Percentiles rank a stretch among this genome's conserved stretches.
These are phyloP conservation scores for Temnopleurus reevesii DNA, from an alignment of 53 echinoderm and acorn worm genomes.

Conservation along the genomic window DNA sequence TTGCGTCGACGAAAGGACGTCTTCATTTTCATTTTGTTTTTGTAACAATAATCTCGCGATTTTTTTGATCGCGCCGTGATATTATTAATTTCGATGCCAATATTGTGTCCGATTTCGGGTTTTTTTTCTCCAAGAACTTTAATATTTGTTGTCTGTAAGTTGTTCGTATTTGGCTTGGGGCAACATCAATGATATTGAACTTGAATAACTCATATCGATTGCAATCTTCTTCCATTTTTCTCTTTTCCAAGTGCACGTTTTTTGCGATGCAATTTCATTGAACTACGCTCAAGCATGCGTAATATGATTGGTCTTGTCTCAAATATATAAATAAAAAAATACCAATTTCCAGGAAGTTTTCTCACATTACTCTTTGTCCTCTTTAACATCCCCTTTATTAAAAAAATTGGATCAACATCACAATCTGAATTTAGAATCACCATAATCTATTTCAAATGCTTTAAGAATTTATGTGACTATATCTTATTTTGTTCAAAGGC, in stretches of 20 bases:
- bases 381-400: not conserved
- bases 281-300: too few relatives aligned
- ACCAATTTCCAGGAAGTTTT: too few relatives aligned
- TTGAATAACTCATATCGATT: not conserved
- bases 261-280: too few relatives aligned
- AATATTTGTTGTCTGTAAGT: not conserved
- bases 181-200: conserved; percentile 22
- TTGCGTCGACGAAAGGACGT: not conserved
- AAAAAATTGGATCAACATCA: too few relatives aligned
- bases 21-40: not conserved
- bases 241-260: too few relatives aligned
- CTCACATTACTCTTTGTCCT: not conserved
- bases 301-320: too few relatives aligned
- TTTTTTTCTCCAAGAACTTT: not conserved
- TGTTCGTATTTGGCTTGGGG: not conserved
- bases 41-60: not conserved
- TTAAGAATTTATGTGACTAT: too few relatives aligned
- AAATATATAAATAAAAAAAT: too few relatives aligned
- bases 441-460: too few relatives aligned
- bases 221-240: not conserved
- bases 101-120: conserved; percentile 5
- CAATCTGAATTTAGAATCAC: too few relatives aligned
- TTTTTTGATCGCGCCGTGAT: not conserved
- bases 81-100: conserved; percentile 2
- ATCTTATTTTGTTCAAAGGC: too few relatives aligned